Base-by-base conservation (phyloP, 2,113 vertebrate species). In the Rissa tridactyla region DNA sequence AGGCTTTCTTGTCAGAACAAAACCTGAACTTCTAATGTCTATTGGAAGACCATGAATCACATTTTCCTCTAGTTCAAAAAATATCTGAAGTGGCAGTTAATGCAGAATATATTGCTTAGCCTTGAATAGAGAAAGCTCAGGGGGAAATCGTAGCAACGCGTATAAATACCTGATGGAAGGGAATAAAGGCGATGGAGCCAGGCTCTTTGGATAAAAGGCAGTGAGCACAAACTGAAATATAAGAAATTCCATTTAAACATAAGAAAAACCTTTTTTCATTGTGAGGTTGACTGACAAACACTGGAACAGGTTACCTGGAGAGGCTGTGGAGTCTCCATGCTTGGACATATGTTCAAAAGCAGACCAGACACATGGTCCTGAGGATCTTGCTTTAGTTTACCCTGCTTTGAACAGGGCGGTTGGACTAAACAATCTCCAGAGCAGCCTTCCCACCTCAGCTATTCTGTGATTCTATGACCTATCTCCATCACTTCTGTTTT, bases 401-500 rank as follows among this genome's bases (percentile, higher is more conserved):
- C 32, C 51, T 76, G 29, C 38, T 72, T 72, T 77, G 65, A 78
- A 47, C n/a, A 34, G 29, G 17, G 15, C 4, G 10, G 1, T 29
- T 69, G n/a, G 30, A 70, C 16, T 46, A 32, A 36, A 5, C 30
- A 26, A 3, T 69, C 54, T 83, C 58, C 26, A 42, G 76, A 77
- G 46, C 3, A 86, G 40, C 58, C 27, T 69, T 57, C n/a, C 57
- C 36, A 61, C 27, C 13, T 85, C 16, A 38, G 54, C 58, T 92
- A 0, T 64, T 88, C 36, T n/a, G 17, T 68, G n/a, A 32, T 42
- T 55, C 61, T 68, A 0, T 52, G 40, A 62, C 46, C 0, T 3
- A 12, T 32, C 58, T 73, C 36, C 75, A 1, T 64, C 47, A 13
- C 54, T 58, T 90, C 30, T 86, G 21, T 77, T 77, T 81, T 88